phyloP scores from a whole-genome alignment of 2,888 invertebrate genomes.

The Drepana falcataria region DNA sequence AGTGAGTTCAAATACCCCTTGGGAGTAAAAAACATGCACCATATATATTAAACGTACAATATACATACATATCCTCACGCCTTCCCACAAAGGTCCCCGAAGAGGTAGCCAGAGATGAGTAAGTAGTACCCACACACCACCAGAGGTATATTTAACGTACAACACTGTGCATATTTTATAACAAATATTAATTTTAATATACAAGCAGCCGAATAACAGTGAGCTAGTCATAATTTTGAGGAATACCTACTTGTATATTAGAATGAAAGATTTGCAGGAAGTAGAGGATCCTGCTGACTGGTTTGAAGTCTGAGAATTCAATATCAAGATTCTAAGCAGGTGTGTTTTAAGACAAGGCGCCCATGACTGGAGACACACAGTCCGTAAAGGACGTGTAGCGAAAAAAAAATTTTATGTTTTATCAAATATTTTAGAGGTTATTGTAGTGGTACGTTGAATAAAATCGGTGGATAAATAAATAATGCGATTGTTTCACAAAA shows the following conservation, averaged over 20 bases:
- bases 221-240: constrained; percentile 30
- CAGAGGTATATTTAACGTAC: too few relatives aligned
- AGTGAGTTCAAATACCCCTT: too few relatives aligned
- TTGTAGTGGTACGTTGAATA: too few relatives aligned
- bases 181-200: constrained; percentile 42
- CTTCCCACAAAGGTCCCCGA: too few relatives aligned
- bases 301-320: constrained; percentile 57
- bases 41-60: too few relatives aligned
- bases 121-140: too few relatives aligned
- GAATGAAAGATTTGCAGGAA: constrained; percentile 36
- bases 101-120: too few relatives aligned
- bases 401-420: not conserved
- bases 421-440: too few relatives aligned
- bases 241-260: constrained; percentile 17
- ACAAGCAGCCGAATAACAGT: constrained; percentile 27
- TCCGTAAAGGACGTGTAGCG: constrained; percentile 3
- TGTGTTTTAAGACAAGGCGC: constrained; percentile 66
- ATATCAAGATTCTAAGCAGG: constrained; percentile 73
- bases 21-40: too few relatives aligned
- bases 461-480: too few relatives aligned
- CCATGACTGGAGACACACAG: constrained; percentile 43
- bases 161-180: constrained; percentile 26
- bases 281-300: constrained; percentile 44
- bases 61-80: too few relatives aligned
- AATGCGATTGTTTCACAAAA: too few relatives aligned